These are phyloP conservation scores for Tenthredo livida DNA, from an alignment of 2,888 invertebrate species.

Conservation along the genomic window DNA sequence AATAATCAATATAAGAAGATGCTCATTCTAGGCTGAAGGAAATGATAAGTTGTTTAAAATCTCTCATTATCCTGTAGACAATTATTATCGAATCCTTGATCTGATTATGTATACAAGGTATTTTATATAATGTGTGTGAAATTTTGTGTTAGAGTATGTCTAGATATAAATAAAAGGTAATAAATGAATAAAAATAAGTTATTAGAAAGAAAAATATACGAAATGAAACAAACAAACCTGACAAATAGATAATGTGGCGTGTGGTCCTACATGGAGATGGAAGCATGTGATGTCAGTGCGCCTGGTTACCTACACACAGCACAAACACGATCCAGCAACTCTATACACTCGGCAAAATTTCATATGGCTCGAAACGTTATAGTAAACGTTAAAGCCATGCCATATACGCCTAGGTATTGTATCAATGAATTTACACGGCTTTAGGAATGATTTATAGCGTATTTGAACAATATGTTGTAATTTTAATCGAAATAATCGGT, in stretches of 20 bases:
- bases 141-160: neutral
- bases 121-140: neutral
- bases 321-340: constrained; percentile 76
- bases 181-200: constrained; percentile 59
- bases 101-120: neutral
- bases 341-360: constrained; percentile 63
- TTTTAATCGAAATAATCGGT: neutral
- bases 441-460: neutral
- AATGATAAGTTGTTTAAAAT: neutral
- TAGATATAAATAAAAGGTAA: neutral
- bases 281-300: constrained; percentile 75
- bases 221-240: constrained; percentile 76
- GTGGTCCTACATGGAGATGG: constrained; percentile 73
- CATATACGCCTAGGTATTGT: constrained; percentile 21
- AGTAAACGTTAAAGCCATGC: constrained; percentile 37
- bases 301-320: constrained; percentile 77
- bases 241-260: constrained; percentile 71
- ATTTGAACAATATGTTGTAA: neutral
- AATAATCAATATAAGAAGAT: neutral
- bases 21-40: neutral
- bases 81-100: neutral
- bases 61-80: neutral
- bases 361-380: constrained; percentile 38
- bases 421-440: constrained; percentile 29
- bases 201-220: constrained; percentile 56